Conservation (phyloP, 2,888 invertebrate genomes). For the Aphidius colemani region DNA sequence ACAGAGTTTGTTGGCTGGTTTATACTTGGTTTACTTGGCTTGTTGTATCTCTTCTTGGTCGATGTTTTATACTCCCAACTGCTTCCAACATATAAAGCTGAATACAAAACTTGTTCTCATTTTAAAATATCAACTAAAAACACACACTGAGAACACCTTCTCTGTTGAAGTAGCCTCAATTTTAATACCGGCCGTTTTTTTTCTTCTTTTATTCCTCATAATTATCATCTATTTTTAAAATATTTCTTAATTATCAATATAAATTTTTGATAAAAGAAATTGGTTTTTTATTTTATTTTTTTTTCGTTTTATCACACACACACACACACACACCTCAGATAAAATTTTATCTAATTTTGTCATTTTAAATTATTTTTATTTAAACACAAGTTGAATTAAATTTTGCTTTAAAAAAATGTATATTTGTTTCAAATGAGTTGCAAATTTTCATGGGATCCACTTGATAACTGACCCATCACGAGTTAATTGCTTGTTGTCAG, state of each 20-base stretch:
- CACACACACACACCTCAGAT: too few species aligned
- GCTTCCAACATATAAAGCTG: conserved; percentile 10
- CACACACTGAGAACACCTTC: conserved; percentile 9
- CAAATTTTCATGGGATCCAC: not conserved
- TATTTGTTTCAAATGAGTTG: not conserved
- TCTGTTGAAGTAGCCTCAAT: conserved; percentile 24
- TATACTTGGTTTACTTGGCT: not conserved
- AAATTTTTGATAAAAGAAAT: too few species aligned
- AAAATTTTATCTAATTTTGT: too few species aligned
- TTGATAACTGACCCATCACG: conserved; percentile 10
- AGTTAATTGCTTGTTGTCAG: conserved; percentile 36
- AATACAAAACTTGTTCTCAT: not conserved
- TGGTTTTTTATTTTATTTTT: too few species aligned
- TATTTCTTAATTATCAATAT: too few species aligned
- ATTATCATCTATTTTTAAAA: too few species aligned
- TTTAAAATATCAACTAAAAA: conserved; percentile 12
- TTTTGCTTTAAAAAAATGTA: too few species aligned
- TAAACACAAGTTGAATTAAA: too few species aligned
- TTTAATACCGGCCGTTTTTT: not conserved
- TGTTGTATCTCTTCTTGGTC: conserved; percentile 20
- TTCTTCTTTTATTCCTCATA: too few species aligned
- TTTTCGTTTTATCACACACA: not conserved
- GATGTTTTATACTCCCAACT: too few species aligned
- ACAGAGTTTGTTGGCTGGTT: too few species aligned
- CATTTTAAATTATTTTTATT: not conserved